Percentiles rank a stretch among this genome's conserved stretches.
phyloP scores from a whole-genome alignment of 2,797 vertebrate species.

The Syngnathus acus region DNA sequence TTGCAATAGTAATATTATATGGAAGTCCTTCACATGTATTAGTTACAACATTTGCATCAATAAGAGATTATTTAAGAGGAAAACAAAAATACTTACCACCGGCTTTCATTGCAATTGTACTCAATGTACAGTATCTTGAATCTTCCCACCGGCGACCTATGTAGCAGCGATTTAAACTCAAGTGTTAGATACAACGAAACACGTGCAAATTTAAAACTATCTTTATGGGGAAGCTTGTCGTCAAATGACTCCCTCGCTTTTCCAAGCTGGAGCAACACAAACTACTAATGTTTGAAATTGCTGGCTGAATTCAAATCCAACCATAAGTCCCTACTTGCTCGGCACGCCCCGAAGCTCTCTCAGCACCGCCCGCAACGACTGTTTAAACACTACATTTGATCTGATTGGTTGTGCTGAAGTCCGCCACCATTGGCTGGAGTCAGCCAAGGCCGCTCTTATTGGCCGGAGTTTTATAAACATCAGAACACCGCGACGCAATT shows the following conservation, averaged over 20 bases:
- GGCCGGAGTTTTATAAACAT: slow-evolving; percentile 41
- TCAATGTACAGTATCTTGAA: slow-evolving; percentile 14
- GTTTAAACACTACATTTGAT: slow-evolving; percentile 68
- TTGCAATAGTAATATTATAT: not conserved
- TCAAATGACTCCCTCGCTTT: not conserved
- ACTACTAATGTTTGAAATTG: slow-evolving; percentile 12
- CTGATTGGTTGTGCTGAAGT: slow-evolving; percentile 42
- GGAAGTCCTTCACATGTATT: not conserved
- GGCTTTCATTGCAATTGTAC: slow-evolving; percentile 72
- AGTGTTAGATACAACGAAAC: not conserved
- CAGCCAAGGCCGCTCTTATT: slow-evolving; percentile 25
- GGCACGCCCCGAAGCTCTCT: slow-evolving; percentile 41
- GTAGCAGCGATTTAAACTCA: slow-evolving; percentile 24
- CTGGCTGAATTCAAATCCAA: slow-evolving; percentile 53
- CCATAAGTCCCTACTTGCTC: slow-evolving; percentile 42
- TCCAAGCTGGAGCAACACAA: not conserved
- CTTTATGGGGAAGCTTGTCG: not conserved
- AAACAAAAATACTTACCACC: slow-evolving; percentile 65
- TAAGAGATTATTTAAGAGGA: not conserved
- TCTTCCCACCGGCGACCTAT: slow-evolving; percentile 18
- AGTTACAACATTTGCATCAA: rapidly evolving
- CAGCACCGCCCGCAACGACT: slow-evolving; percentile 65
- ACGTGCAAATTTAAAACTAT: not conserved
- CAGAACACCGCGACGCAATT: slow-evolving; percentile 39
- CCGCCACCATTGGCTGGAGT: slow-evolving; percentile 54